Conservation (phyloP, 2,797 vertebrate species). For the Sus cebifrons region DNA sequence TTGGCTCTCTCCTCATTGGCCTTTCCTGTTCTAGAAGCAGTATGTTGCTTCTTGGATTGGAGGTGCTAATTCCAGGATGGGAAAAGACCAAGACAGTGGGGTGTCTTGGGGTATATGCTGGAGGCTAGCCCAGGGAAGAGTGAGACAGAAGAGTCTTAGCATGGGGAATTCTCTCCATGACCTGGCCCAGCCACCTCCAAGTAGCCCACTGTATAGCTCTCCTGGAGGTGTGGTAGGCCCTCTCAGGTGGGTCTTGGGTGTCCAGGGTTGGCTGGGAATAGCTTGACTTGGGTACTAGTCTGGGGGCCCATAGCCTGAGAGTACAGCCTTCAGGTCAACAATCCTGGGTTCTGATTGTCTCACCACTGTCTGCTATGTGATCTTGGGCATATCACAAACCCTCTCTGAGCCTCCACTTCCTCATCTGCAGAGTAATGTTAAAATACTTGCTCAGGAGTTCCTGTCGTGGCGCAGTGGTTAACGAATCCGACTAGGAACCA, state of each 20-base stretch:
- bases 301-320: not conserved
- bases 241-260: not conserved
- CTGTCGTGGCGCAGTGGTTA: too few species aligned
- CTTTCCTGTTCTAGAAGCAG: not conserved
- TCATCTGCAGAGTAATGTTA: constrained; percentile 34
- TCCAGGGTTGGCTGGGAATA: not conserved
- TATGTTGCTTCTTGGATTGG: not conserved
- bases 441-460: constrained; percentile 18
- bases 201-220: not conserved
- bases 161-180: not conserved
- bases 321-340: not conserved
- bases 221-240: not conserved
- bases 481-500: too few species aligned
- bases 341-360: not conserved
- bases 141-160: not conserved
- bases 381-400: not conserved
- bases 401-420: constrained; percentile 15
- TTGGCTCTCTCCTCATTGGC: not conserved
- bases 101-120: not conserved
- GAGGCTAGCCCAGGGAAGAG: not conserved
- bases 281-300: not conserved
- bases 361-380: not conserved
- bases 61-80: not conserved
- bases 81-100: not conserved
- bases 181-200: not conserved